Evolutionary conservation across 2,113 vertebrate genomes (phyloP).

Genomic region (Cairina moschata): DNA sequence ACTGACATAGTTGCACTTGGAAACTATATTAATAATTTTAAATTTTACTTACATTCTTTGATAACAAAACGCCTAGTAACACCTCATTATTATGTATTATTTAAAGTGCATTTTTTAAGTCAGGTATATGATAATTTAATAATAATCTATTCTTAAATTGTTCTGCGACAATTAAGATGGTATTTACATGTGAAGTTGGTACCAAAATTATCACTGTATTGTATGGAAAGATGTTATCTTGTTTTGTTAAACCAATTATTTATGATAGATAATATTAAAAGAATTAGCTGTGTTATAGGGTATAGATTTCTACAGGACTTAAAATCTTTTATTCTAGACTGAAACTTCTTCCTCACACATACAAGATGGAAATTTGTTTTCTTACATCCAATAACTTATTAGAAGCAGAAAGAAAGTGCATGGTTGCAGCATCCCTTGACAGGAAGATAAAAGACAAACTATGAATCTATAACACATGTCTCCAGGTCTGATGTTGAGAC

Average conservation of each 20-base stretch:
- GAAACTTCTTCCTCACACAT: background rate
- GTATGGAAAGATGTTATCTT: background rate
- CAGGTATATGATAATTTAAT: background rate
- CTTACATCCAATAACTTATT: background rate
- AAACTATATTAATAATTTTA: background rate
- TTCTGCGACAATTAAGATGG: background rate
- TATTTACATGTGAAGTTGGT: background rate
- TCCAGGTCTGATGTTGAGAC: background rate
- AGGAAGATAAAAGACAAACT: background rate
- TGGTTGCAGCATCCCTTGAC: background rate
- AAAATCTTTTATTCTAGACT: background rate
- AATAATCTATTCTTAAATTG: background rate
- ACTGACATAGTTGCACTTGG: background rate
- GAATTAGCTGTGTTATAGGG: background rate
- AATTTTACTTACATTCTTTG: background rate
- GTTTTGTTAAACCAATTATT: background rate
- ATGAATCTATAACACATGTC: background rate
- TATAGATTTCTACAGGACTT: background rate
- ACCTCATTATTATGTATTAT: background rate
- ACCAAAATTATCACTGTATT: background rate
- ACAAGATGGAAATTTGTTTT: background rate
- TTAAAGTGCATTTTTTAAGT: background rate
- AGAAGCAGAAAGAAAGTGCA: background rate
- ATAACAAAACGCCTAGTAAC: background rate
- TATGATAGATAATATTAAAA: background rate